These are phyloP conservation scores for Bombylius major DNA, from an alignment of 2,888 invertebrate species.

Conservation along the genomic window DNA sequence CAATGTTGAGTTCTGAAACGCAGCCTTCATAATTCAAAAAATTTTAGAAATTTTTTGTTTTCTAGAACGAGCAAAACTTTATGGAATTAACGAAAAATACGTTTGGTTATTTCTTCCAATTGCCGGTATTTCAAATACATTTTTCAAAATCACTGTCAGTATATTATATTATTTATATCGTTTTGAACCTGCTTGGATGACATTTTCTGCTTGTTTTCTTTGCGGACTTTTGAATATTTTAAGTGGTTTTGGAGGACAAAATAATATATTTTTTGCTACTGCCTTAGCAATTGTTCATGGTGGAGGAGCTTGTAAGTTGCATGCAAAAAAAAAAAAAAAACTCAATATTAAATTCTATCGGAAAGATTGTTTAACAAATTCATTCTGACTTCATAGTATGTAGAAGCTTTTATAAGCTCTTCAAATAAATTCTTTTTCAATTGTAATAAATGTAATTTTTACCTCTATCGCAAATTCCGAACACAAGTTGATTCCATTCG, in stretches of 20 bases:
- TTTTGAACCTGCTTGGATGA: not conserved
- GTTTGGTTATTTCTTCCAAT: slow-evolving; percentile 47
- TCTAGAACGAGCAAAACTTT: not conserved
- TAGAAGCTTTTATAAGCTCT: too few species aligned
- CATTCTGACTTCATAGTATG: too few species aligned
- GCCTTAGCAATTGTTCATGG: slow-evolving; percentile 2
- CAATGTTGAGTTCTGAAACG: too few species aligned
- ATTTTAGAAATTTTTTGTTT: not conserved
- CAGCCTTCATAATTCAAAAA: too few species aligned
- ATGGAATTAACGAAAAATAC: slow-evolving; percentile 22
- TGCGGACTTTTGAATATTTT: slow-evolving; percentile 42
- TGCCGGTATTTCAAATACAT: slow-evolving; percentile 57
- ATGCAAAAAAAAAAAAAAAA: too few species aligned
- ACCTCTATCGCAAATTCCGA: too few species aligned
- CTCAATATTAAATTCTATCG: too few species aligned
- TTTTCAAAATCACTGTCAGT: slow-evolving; percentile 22
- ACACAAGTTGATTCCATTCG: too few species aligned
- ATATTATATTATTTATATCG: not conserved
- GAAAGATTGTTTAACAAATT: too few species aligned
- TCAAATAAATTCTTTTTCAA: too few species aligned
- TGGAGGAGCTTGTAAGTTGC: not conserved
- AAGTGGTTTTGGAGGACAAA: slow-evolving; percentile 42
- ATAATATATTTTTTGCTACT: not conserved
- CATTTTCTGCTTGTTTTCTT: slow-evolving; percentile 20
- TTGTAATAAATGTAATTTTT: too few species aligned